Conservation (phyloP, 2,888 invertebrate genomes). For the Mesorhabditis belari region DNA sequence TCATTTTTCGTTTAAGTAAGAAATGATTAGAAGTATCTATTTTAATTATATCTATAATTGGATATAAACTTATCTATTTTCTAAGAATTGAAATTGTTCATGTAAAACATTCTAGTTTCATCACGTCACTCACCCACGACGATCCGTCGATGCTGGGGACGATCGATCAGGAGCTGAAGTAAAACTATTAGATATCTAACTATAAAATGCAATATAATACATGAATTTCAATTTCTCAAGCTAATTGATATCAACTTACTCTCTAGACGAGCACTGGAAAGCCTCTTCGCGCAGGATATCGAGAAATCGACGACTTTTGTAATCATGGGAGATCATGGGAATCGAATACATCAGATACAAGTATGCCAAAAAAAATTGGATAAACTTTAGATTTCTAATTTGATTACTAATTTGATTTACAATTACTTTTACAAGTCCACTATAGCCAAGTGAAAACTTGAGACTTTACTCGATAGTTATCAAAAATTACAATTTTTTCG, state of each 20-base stretch:
- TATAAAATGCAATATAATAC: neutral
- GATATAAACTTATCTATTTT: too few relatives aligned
- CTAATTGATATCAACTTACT: neutral
- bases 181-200: neutral
- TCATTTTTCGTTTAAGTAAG: neutral
- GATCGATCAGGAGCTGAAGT: neutral
- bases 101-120: neutral
- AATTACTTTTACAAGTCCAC: too few relatives aligned
- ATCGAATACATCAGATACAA: neutral
- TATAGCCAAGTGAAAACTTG: too few relatives aligned
- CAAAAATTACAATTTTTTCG: neutral
- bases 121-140: neutral
- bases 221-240: neutral
- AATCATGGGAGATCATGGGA: neutral
- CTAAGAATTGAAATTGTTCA: too few relatives aligned
- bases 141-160: neutral
- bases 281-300: neutral
- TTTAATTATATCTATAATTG: too few relatives aligned
- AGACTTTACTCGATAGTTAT: too few relatives aligned
- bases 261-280: neutral
- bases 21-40: too few relatives aligned
- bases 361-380: too few relatives aligned
- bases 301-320: neutral
- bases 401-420: too few relatives aligned
- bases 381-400: too few relatives aligned